phyloP scores from a whole-genome alignment of 2,113 vertebrate genomes.

The Chitala chitala region DNA sequence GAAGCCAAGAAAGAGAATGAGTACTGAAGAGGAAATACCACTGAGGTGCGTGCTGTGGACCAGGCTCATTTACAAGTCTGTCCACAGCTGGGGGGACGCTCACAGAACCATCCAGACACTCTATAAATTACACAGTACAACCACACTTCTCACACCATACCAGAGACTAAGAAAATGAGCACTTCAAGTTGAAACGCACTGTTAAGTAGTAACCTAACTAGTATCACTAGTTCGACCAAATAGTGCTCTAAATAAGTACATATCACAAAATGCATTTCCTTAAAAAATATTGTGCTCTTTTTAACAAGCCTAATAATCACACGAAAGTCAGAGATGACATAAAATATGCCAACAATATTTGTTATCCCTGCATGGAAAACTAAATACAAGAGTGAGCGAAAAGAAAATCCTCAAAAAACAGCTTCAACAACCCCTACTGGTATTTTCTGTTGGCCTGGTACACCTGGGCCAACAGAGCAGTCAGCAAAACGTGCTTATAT shows the following conservation, averaged over 20 bases:
- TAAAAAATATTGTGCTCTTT: neutral
- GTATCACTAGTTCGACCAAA: neutral
- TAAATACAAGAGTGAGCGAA: neutral
- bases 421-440: neutral
- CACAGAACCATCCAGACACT: too few species aligned
- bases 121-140: neutral
- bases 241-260: too few species aligned
- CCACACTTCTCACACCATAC: neutral
- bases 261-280: neutral
- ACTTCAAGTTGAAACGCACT: neutral
- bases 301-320: neutral
- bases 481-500: neutral
- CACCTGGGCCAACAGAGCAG: neutral
- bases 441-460: neutral
- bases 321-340: too few species aligned
- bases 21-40: neutral
- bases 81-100: neutral
- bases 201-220: neutral
- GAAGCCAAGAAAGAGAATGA: neutral
- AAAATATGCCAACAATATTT: too few species aligned
- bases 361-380: neutral
- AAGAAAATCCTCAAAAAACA: slow-evolving; percentile 11
- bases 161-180: neutral
- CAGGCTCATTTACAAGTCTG: neutral
- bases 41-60: neutral